These are phyloP conservation scores for Poeciliopsis occidentalis DNA, from an alignment of 2,113 vertebrate species.

Conservation along the genomic window DNA sequence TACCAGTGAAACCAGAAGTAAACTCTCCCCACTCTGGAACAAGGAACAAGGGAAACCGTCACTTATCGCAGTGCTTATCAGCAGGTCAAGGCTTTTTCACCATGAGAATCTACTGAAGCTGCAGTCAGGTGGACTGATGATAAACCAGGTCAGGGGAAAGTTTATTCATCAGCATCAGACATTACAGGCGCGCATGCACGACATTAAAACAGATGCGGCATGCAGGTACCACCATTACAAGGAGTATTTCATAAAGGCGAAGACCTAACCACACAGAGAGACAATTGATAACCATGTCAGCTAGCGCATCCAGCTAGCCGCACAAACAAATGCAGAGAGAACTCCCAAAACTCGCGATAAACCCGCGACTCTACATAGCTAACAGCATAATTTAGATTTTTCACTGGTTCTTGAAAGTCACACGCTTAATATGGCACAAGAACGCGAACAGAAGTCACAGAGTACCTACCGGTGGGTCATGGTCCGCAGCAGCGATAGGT, in stretches of 20 bases:
- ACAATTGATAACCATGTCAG: constrained; percentile 43
- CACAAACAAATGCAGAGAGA: constrained; percentile 37
- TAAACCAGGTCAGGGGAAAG: too few species aligned
- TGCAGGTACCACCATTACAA: not conserved
- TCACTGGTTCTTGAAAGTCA: accelerated
- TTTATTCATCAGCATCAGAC: too few species aligned
- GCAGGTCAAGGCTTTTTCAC: not conserved
- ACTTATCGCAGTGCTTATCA: not conserved
- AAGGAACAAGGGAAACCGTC: not conserved
- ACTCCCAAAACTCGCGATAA: constrained; percentile 1
- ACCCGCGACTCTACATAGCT: not conserved
- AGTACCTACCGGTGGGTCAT: constrained; percentile 36
- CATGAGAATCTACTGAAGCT: not conserved
- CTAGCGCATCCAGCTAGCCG: constrained; percentile 63
- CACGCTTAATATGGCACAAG: not conserved
- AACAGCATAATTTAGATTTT: not conserved
- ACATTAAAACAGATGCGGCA: not conserved
- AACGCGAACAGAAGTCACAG: not conserved
- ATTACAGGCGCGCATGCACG: too few species aligned
- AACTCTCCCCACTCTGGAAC: not conserved
- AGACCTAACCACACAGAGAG: not conserved
- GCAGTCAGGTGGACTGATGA: not conserved
- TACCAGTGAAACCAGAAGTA: constrained; percentile 6
- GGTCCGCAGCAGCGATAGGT: constrained; percentile 24
- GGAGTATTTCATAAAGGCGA: not conserved